Evolutionary conservation across 2,888 invertebrate species (phyloP), one percentile per base, ranked within the genome.

Genomic region (Eristalis arbustorum): DNA sequence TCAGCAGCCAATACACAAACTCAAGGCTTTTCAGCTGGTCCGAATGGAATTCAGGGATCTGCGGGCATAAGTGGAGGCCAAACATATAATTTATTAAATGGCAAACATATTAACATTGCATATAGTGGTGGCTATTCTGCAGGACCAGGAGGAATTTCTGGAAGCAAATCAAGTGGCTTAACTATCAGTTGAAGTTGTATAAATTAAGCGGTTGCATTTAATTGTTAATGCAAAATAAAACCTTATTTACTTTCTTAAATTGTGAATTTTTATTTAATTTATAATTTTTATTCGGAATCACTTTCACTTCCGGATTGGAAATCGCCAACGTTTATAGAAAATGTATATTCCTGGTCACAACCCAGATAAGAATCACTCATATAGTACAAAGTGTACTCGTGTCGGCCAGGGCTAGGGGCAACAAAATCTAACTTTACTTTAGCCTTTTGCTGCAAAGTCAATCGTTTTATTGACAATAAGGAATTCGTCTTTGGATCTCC

Each of bases 321-420:
- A 90, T 96, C 97, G 0, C 95, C 96, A 6, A 98, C 97, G 89
- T 96, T 96, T 14, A 98, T 96, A 0, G 94, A 95, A 92, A 99
- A 98, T 93, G 97, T 97, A 93, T 99, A 99, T 93, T 99, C 99
- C 93, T 99, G 99, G 94, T 99, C 99, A 91, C 99, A 99, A 10
- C 99, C 99, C 91, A 99, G 95, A 93, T 99, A 99, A 0, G 99
- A 97, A 93, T 99, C 99, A 90, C 98, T 98, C 98, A 99, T 99
- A 93, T 98, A 99, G 94, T 98, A 99, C 71, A 99, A 93, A 0
- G 98, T 98, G 93, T 98, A 99, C 14, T 96, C 96, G 93, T 98
- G 97, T 34, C 96, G 95, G 6, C 98, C 97, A 0, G 97, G 95
- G 83, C 96, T 95, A 0, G 98, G 98, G 34, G 98, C 98, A 42